These are phyloP conservation scores for Chamaea fasciata DNA, from an alignment of 2,113 vertebrate genomes.

Conservation along the genomic window DNA sequence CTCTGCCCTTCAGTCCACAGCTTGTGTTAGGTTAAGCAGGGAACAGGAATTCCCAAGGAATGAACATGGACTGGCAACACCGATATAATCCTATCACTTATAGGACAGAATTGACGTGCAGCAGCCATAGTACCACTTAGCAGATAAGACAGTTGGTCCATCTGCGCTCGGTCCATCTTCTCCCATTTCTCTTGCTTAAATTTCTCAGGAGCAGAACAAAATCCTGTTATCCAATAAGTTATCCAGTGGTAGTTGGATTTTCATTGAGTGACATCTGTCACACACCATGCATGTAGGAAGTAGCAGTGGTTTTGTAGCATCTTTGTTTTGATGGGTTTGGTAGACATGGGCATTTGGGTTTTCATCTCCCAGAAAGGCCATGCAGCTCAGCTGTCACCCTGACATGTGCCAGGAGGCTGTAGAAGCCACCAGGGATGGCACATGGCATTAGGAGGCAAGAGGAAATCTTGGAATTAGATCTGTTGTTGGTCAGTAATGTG, in stretches of 20 bases:
- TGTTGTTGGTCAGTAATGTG: neutral
- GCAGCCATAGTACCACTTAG: constrained; percentile 33
- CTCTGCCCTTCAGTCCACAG: neutral
- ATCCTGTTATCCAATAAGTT: constrained; percentile 64
- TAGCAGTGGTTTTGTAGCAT: neutral
- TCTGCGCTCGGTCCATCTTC: constrained; percentile 46
- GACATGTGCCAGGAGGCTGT: neutral
- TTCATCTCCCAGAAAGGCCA: neutral
- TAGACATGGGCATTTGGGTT: neutral
- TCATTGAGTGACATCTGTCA: constrained; percentile 53
- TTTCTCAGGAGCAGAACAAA: constrained; percentile 49
- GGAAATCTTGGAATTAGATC: neutral
- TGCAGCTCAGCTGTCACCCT: neutral
- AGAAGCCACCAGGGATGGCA: neutral
- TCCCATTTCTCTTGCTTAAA: constrained; percentile 46
- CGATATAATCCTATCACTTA: neutral
- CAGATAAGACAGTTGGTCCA: constrained; percentile 53
- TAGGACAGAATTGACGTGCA: neutral
- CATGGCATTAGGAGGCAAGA: accelerated
- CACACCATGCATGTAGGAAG: neutral
- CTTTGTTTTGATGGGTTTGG: neutral
- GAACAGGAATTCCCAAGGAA: constrained; percentile 27
- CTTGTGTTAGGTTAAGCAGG: constrained; percentile 3
- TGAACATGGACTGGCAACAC: neutral
- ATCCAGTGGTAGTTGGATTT: constrained; percentile 49